phyloP scores from a whole-genome alignment of 2,113 vertebrate genomes.

The Ariopsis seemanni region DNA sequence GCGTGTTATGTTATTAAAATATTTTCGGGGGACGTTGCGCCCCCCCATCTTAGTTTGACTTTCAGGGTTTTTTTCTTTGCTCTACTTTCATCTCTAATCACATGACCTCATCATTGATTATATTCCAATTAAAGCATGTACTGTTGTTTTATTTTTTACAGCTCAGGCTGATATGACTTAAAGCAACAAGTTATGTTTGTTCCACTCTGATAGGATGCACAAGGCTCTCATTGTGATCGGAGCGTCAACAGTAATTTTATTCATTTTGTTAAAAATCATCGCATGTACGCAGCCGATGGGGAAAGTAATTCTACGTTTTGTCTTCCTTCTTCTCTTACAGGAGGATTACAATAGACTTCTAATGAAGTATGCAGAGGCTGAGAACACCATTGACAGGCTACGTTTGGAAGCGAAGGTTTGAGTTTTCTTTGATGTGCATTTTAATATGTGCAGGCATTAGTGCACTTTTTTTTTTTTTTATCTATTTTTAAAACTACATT shows the following conservation, averaged over 20 bases:
- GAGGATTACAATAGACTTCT: slow-evolving; percentile 89
- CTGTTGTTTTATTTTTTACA: too few relatives aligned
- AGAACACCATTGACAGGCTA: slow-evolving; percentile 94
- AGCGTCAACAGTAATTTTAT: background rate
- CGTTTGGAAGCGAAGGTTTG: slow-evolving; percentile 87
- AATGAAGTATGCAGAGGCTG: slow-evolving; percentile 89
- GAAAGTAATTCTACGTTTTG: background rate
- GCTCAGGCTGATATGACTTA: too few relatives aligned
- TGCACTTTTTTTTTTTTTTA: background rate
- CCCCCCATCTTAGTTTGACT: too few relatives aligned
- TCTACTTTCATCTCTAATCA: too few relatives aligned
- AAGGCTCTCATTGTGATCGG: background rate
- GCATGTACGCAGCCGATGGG: background rate
- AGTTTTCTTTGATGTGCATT: slow-evolving; percentile 18
- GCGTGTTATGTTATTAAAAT: too few relatives aligned
- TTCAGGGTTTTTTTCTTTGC: too few relatives aligned
- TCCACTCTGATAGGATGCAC: too few relatives aligned
- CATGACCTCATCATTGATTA: too few relatives aligned
- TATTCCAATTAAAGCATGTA: too few relatives aligned
- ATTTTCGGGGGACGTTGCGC: too few relatives aligned
- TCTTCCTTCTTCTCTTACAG: slow-evolving; percentile 61
- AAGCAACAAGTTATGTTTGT: too few relatives aligned
- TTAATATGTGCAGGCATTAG: background rate
- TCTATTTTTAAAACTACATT: background rate
- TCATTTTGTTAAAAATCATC: background rate